phyloP scores from a whole-genome alignment of 2,888 invertebrate species.

The Minunthozetes semirufus region DNA sequence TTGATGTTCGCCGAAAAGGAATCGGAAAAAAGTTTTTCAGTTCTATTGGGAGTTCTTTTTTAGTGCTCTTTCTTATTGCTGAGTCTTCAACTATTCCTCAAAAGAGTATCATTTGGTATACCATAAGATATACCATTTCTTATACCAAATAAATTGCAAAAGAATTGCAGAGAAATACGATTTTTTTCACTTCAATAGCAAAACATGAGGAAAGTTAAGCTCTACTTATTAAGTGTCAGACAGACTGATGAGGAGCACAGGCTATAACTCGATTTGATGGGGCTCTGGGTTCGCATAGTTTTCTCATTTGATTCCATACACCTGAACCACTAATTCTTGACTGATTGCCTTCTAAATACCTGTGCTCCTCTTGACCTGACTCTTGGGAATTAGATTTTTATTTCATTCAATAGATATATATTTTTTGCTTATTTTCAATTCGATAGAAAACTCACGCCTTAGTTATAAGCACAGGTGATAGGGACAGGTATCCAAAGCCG shows the following conservation, averaged over 20 bases:
- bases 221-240: background rate
- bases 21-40: background rate
- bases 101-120: background rate
- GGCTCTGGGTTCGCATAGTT: background rate
- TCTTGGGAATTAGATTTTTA: background rate
- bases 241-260: background rate
- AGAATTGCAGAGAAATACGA: background rate
- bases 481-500: too few species aligned
- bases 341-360: background rate
- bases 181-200: background rate
- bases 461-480: background rate
- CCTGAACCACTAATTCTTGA: background rate
- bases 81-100: too few species aligned
- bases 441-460: background rate
- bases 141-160: background rate
- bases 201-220: background rate
- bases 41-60: conserved; percentile 12
- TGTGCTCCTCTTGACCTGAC: background rate
- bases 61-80: background rate
- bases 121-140: too few species aligned
- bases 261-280: background rate
- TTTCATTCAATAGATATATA: background rate
- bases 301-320: background rate
- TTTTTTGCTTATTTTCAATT: background rate
- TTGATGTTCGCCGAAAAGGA: conserved; percentile 8